These are phyloP conservation scores for Drosophila bunnanda DNA, from an alignment of 2,888 invertebrate genomes.

Conservation along the genomic window DNA sequence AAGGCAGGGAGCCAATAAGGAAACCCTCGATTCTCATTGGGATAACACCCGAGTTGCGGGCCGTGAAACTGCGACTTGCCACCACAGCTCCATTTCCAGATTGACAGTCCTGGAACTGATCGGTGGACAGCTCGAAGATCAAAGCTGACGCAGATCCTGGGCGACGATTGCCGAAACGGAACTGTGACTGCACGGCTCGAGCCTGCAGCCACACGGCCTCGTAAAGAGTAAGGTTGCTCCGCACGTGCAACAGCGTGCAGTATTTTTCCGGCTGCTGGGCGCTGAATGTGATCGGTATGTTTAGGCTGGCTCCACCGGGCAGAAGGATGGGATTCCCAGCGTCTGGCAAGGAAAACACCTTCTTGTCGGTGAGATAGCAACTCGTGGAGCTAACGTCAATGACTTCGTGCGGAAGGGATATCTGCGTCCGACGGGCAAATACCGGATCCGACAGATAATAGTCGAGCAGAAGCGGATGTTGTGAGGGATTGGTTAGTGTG, in stretches of 20 bases:
- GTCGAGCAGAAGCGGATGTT: constrained; percentile 79
- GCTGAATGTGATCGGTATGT: constrained; percentile 80
- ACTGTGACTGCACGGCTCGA: constrained; percentile 93
- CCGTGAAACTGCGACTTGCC: constrained; percentile 92
- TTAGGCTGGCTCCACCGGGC: constrained; percentile 71
- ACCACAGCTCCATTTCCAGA: constrained; percentile 84
- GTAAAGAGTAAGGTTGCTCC: constrained; percentile 97
- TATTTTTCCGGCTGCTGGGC: constrained; percentile 79
- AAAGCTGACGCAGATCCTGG: constrained; percentile 91
- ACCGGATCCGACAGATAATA: constrained; percentile 81
- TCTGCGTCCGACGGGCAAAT: constrained; percentile 75
- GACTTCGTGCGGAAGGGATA: constrained; percentile 83
- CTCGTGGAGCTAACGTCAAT: constrained; percentile 79
- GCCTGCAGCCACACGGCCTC: constrained; percentile 94
- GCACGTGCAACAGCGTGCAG: constrained; percentile 85
- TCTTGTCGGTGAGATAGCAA: constrained; percentile 82
- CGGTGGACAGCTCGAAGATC: constrained; percentile 90
- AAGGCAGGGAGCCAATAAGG: constrained; percentile 88
- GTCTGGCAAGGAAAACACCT: constrained; percentile 81
- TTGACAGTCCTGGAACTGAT: constrained; percentile 86
- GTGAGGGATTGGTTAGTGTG: constrained; percentile 82
- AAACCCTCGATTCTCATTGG: constrained; percentile 90
- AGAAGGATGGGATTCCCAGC: constrained; percentile 67
- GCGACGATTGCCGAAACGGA: constrained; percentile 94
- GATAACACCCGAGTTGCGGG: constrained; percentile 95